phyloP scores from a whole-genome alignment of 2,888 invertebrate species.

The Campoplex capitator region DNA sequence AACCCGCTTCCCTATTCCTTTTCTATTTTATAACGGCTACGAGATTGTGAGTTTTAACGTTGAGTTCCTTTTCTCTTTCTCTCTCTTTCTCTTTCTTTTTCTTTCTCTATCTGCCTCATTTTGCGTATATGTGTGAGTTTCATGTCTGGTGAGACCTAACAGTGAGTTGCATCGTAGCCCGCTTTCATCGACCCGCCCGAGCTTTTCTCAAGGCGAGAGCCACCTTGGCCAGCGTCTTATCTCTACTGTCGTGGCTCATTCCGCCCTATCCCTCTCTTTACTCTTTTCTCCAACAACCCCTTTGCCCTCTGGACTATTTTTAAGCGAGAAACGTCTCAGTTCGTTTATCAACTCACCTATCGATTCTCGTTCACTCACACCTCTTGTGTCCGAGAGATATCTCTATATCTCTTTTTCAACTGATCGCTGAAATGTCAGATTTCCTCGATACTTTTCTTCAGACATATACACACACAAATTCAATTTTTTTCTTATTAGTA shows the following conservation, averaged over 20 bases:
- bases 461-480: neutral
- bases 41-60: constrained; percentile 20
- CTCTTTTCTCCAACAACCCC: constrained; percentile 20
- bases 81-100: neutral
- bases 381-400: neutral
- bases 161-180: constrained; percentile 53
- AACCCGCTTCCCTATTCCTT: constrained; percentile 3
- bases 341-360: constrained; percentile 70
- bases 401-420: constrained; percentile 19
- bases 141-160: constrained; percentile 40
- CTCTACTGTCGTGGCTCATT: constrained; percentile 58
- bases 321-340: constrained; percentile 68
- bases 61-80: neutral
- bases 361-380: constrained; percentile 51
- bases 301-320: constrained; percentile 63
- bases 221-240: constrained; percentile 63
- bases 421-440: constrained; percentile 7
- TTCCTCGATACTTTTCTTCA: neutral
- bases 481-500: neutral
- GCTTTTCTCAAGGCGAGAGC: constrained; percentile 60
- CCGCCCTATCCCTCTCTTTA: neutral
- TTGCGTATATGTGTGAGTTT: constrained; percentile 7
- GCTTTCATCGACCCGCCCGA: constrained; percentile 64
- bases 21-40: constrained; percentile 40
- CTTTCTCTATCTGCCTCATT: neutral